Percentiles rank a stretch among this genome's conserved stretches.
These are phyloP conservation scores for Dione juno DNA, from an alignment of 2,888 invertebrate species.

Conservation along the genomic window DNA sequence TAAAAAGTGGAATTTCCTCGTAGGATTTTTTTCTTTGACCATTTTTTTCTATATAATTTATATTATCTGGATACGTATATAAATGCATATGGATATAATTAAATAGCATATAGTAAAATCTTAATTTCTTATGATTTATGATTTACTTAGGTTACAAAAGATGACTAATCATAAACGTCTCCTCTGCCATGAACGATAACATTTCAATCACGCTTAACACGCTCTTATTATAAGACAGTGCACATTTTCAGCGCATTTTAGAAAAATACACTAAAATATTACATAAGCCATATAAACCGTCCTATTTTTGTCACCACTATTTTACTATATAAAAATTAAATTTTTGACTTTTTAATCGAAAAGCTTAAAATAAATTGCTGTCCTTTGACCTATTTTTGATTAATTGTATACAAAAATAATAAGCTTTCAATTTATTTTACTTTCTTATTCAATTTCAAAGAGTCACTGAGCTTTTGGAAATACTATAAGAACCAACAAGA, in stretches of 20 bases:
- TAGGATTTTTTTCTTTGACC: not conserved
- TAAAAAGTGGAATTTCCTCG: not conserved
- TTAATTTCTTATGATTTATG: too few species aligned
- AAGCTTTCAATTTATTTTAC: not conserved
- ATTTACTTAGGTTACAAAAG: too few species aligned
- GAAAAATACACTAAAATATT: too few species aligned
- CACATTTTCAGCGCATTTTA: too few species aligned
- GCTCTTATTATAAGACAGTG: too few species aligned
- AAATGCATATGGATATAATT: too few species aligned
- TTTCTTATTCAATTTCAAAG: constrained; percentile 6
- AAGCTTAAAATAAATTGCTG: not conserved
- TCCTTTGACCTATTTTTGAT: not conserved
- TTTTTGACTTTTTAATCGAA: not conserved
- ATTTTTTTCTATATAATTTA: not conserved
- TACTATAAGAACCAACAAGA: not conserved
- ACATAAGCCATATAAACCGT: too few species aligned
- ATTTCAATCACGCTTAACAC: too few species aligned
- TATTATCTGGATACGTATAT: too few species aligned
- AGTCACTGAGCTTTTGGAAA: not conserved
- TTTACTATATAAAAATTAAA: not conserved
- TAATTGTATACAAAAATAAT: not conserved
- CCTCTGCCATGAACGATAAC: too few species aligned
- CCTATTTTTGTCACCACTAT: not conserved
- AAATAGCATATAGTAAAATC: too few species aligned
- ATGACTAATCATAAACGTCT: too few species aligned